A percentile compares a stretch with the other conserved stretches of the same genome.
Conservation (phyloP, 2,113 vertebrate genomes). For the Alligator sinensis region DNA sequence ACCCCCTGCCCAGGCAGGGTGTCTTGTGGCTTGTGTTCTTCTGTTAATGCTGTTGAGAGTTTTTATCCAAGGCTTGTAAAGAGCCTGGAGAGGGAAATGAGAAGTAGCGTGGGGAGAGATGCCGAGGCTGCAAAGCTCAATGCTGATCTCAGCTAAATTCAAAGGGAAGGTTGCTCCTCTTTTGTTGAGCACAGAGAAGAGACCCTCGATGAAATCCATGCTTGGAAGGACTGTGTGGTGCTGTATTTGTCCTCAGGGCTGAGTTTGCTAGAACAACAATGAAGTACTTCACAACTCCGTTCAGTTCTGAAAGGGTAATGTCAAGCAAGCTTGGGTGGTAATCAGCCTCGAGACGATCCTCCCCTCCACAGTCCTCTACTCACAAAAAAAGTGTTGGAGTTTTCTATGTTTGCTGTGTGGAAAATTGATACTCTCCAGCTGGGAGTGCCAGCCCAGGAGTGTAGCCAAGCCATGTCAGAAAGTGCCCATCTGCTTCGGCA, state of each 20-base stretch:
- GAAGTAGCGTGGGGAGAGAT: not conserved
- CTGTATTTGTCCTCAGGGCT: not conserved
- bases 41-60: not conserved
- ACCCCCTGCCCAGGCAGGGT: not conserved
- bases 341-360: not conserved
- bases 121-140: not conserved
- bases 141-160: not conserved
- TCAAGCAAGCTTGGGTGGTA: not conserved
- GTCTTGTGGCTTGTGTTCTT: not conserved
- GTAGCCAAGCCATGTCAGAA: not conserved
- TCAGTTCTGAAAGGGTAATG: not conserved
- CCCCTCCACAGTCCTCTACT: not conserved
- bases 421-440: not conserved
- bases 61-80: not conserved
- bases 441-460: not conserved
- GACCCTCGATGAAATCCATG: not conserved
- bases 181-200: not conserved
- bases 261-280: slow-evolving; percentile 5
- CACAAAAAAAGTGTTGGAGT: not conserved
- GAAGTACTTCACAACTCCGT: not conserved
- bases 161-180: not conserved
- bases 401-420: not conserved
- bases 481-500: not conserved
- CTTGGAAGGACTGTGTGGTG: not conserved
- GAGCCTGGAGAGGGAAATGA: not conserved